Base-by-base conservation (phyloP, 2,888 invertebrate genomes). In the Tinea semifulvella region DNA sequence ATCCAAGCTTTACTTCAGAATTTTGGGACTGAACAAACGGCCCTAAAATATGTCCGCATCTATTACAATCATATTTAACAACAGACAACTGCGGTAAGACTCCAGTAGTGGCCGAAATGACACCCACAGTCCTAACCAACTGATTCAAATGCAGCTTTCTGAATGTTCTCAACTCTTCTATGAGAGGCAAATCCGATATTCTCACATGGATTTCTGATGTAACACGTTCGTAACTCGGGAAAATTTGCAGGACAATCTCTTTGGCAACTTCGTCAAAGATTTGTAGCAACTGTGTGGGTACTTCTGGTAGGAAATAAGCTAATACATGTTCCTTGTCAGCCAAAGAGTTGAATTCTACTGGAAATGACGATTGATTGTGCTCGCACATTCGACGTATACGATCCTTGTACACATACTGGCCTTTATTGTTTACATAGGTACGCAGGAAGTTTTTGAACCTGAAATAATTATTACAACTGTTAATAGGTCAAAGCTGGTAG, bases 281-380 rank as follows among this genome's bases (percentile, higher is more conserved):
- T 64, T 92, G 90, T n/a, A 98, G 74, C 92, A 98, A 95, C 77
- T 98, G 96, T 52, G 91, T 87, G 0, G 99, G 99, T 0, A 98
- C 98, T 69, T 99, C 98, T 0, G 98, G 98, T 42, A 99, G 65
- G 68, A 99, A 99, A 69, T 95, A 98, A 0, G 98, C 98, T 39
- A 99, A 77, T 1, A 95, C 94, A 65, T 96, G 95, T 62, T 97
- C 96, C 55, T 91, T 88, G 42, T 91, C 85, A 0, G 96, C 97
- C 50, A 99, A 79, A 54, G 92, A 88, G 40, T 94, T 90, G 71
- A 97, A 99, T 57, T 98, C 96, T 0, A 99, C 92, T 36, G 92
- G 89, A 64, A 98, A 90, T 43, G 95, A 96, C 0, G 93, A 88
- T 68, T 90, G 89, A 68, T 94, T 94, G 58, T 88, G 88, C 67